A percentile compares a stretch with the other conserved stretches of the same genome.
Evolutionary conservation across 2,797 vertebrate species (phyloP).

Genomic region (Heliangelus exortis): DNA sequence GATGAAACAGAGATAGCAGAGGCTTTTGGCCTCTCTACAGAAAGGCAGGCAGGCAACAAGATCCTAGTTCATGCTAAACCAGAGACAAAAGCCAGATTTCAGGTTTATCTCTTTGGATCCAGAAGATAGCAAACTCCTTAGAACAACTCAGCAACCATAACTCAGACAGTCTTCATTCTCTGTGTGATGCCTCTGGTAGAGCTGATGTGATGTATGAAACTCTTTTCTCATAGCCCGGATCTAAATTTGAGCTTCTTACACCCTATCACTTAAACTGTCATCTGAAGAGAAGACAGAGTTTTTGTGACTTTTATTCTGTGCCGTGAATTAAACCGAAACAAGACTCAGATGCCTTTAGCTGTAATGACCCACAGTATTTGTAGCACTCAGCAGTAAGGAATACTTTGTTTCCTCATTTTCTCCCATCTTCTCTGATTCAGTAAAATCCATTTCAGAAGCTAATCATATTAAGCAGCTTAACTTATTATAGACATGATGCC

Average conservation of each 20-base stretch:
- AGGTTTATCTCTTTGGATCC: background rate
- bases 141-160: background rate
- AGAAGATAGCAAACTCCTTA: background rate
- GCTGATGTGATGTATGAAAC: background rate
- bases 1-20: background rate
- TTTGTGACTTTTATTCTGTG: background rate
- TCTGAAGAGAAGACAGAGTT: background rate
- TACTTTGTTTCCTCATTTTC: conserved; percentile 11
- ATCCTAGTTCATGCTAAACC: background rate
- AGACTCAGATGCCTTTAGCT: background rate
- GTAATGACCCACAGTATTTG: background rate
- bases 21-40: background rate
- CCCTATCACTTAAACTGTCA: background rate
- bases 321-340: background rate
- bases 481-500: background rate
- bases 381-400: background rate
- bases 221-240: background rate
- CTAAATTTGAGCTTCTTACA: background rate
- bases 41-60: background rate
- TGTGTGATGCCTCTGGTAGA: background rate
- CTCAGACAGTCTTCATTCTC: background rate
- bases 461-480: conserved; percentile 32
- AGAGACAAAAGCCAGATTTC: background rate
- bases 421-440: background rate
- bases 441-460: conserved; percentile 30